These are phyloP conservation scores for Barypeithes pellucidus DNA, from an alignment of 2,888 invertebrate genomes.

Conservation along the genomic window DNA sequence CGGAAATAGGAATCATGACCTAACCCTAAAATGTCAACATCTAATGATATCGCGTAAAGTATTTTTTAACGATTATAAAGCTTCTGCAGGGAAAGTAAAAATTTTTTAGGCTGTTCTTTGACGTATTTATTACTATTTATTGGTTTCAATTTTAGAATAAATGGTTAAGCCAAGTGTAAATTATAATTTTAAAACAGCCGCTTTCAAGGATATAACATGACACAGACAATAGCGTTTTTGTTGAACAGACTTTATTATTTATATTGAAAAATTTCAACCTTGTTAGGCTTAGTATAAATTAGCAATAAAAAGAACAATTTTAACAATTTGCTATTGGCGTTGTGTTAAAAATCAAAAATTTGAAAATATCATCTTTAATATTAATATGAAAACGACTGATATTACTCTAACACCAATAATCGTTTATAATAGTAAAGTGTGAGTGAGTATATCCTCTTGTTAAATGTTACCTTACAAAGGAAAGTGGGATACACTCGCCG, in stretches of 20 bases:
- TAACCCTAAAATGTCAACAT: too few species aligned
- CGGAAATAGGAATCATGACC: too few species aligned
- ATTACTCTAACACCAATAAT: slow-evolving; percentile 26
- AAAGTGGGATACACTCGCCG: not conserved
- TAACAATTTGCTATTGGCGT: not conserved
- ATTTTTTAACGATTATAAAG: too few species aligned
- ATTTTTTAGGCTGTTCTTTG: too few species aligned
- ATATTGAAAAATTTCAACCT: not conserved
- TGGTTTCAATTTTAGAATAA: too few species aligned
- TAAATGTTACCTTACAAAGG: not conserved
- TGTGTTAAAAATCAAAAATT: not conserved
- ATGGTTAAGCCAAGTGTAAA: not conserved
- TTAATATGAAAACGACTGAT: slow-evolving; percentile 29
- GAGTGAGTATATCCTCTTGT: not conserved
- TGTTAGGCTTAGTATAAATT: slow-evolving; percentile 1
- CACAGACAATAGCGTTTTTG: not conserved
- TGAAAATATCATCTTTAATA: slow-evolving; percentile 18
- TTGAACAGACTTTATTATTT: not conserved
- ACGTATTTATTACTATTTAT: too few species aligned
- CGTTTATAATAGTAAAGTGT: slow-evolving; percentile 10
- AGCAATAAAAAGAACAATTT: slow-evolving; percentile 3
- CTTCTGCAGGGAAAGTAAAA: too few species aligned
- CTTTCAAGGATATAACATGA: not conserved
- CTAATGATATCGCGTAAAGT: too few species aligned
- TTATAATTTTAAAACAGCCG: not conserved